These are phyloP conservation scores for Vollenhovia emeryi DNA, from an alignment of 1,140 invertebrate genomes.

Conservation along the genomic window DNA sequence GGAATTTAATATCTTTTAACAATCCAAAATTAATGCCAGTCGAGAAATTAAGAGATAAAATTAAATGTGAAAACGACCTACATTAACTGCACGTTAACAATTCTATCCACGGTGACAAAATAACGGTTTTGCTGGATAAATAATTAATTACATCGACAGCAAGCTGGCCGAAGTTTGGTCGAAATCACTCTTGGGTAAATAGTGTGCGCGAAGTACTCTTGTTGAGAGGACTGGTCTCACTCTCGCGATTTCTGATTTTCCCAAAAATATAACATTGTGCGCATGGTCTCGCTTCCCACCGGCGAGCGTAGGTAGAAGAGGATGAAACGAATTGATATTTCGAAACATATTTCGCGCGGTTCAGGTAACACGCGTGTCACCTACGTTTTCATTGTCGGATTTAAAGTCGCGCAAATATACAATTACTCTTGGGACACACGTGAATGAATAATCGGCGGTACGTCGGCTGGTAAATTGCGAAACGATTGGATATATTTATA, in stretches of 20 bases:
- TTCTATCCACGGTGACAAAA: neutral
- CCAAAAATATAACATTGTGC: slow-evolving; percentile 13
- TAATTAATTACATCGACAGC: neutral
- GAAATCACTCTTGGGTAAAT: neutral
- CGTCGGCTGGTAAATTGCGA: slow-evolving; percentile 13
- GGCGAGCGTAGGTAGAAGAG: neutral
- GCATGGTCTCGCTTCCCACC: neutral
- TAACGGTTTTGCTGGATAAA: neutral
- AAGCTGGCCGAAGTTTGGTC: neutral
- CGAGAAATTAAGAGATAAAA: too few relatives aligned
- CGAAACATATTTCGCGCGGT: neutral
- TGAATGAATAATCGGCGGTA: slow-evolving; percentile 11
- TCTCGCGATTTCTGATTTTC: slow-evolving; percentile 24
- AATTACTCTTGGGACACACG: neutral
- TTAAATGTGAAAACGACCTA: too few relatives aligned
- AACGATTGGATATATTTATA: slow-evolving; percentile 39
- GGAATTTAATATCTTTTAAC: neutral
- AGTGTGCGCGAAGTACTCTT: too few relatives aligned
- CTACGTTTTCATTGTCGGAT: neutral
- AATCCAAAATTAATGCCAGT: too few relatives aligned
- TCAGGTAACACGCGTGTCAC: neutral
- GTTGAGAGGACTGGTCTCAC: neutral
- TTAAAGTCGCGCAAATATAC: neutral
- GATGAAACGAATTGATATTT: neutral
- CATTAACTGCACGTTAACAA: too few relatives aligned